Conservation (phyloP, 2,797 vertebrate genomes). For the Tachyglossus aculeatus region DNA sequence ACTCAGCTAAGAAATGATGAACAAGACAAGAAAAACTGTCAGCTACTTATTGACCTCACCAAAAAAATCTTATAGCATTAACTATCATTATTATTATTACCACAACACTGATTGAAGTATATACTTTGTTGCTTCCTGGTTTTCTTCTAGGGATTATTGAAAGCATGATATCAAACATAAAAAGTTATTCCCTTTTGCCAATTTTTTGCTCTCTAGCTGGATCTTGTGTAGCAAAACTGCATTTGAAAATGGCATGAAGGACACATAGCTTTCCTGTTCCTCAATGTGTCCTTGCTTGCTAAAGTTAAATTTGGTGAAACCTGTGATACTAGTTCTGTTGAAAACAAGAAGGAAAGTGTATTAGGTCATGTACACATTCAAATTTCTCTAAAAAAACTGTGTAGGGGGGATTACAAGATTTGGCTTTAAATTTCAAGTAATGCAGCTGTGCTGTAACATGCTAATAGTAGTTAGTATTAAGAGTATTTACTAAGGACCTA, state of each 20-base stretch:
- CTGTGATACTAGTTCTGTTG: constrained; percentile 72
- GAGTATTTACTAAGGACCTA: not conserved
- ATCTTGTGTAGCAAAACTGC: constrained; percentile 63
- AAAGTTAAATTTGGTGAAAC: constrained; percentile 73
- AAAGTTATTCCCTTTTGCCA: too few species aligned
- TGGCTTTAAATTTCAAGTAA: not conserved
- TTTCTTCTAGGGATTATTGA: not conserved
- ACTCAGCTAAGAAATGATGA: not conserved
- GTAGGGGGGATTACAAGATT: not conserved
- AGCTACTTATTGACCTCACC: not conserved
- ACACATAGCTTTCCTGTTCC: constrained; percentile 58
- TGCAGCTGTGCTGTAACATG: too few species aligned
- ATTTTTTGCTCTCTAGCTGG: constrained; percentile 71
- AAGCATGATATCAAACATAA: not conserved
- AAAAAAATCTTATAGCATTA: not conserved
- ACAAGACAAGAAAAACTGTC: not conserved
- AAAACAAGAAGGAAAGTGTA: not conserved
- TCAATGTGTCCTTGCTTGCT: constrained; percentile 21
- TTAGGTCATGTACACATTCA: not conserved
- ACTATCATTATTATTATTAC: too few species aligned
- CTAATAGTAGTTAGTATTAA: too few species aligned
- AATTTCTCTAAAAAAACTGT: not conserved
- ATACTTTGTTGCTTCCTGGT: not conserved
- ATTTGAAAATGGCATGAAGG: constrained; percentile 64
- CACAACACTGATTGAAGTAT: fast-evolving